Evolutionary conservation across 23 tunicate genomes (phyloP).

Genomic region (Ciona savignyi): DNA sequence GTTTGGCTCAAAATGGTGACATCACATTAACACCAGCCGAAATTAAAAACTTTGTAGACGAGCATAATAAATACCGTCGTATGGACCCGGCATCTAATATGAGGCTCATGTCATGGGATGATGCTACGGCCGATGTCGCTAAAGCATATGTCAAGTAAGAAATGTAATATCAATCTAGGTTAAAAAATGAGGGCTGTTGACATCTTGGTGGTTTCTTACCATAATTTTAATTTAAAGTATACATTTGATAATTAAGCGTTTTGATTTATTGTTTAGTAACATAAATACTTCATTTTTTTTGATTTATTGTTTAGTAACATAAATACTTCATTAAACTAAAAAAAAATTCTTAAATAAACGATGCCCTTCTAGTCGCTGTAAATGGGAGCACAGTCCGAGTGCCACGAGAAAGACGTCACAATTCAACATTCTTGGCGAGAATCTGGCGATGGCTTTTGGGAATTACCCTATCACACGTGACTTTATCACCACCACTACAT

Average conservation of each 20-base stretch:
- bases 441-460: background rate
- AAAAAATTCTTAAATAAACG: too few relatives aligned
- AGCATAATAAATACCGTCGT: constrained; percentile 10
- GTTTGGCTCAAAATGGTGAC: background rate
- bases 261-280: too few relatives aligned
- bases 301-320: too few relatives aligned
- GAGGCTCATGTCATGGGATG: constrained; percentile 38
- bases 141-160: constrained; percentile 8
- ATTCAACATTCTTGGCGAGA: background rate
- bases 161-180: background rate
- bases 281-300: too few relatives aligned
- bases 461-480: background rate
- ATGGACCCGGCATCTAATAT: constrained; percentile 13
- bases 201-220: too few relatives aligned
- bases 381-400: background rate
- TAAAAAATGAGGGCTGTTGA: too few relatives aligned
- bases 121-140: constrained; percentile 15
- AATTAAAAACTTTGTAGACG: background rate
- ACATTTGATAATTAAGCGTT: too few relatives aligned
- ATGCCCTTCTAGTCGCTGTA: background rate
- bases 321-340: too few relatives aligned
- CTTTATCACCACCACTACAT: background rate
- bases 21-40: background rate
- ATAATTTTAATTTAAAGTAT: background rate
- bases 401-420: background rate